phyloP scores from a whole-genome alignment of 1,140 invertebrate species.

The Tachypleus tridentatus region DNA sequence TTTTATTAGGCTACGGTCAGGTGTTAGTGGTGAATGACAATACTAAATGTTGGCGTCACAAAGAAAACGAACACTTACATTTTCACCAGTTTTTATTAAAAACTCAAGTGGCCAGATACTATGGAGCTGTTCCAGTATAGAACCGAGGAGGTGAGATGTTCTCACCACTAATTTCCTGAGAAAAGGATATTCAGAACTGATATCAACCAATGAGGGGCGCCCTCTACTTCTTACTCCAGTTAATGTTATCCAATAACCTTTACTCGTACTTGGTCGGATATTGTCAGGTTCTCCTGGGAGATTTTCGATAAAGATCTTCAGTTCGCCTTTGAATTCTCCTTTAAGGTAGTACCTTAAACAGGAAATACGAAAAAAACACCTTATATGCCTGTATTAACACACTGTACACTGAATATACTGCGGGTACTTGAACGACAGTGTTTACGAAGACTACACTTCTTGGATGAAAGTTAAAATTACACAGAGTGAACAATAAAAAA shows the following conservation, averaged over 20 bases:
- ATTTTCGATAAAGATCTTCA: conserved; percentile 19
- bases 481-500: too few relatives aligned
- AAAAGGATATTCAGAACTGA: conserved; percentile 28
- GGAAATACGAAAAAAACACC: too few relatives aligned
- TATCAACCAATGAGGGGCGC: conserved; percentile 28
- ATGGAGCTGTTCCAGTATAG: conserved; percentile 14
- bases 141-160: conserved; percentile 22
- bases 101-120: conserved; percentile 5
- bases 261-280: conserved; percentile 48
- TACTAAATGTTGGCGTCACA: too few relatives aligned
- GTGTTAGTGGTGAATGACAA: too few relatives aligned
- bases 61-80: conserved; percentile 37
- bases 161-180: conserved; percentile 30
- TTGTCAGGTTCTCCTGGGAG: conserved; percentile 72
- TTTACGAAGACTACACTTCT: too few relatives aligned
- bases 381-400: too few relatives aligned
- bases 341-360: neutral
- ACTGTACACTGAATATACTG: too few relatives aligned
- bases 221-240: conserved; percentile 32
- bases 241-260: conserved; percentile 52
- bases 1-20: too few relatives aligned
- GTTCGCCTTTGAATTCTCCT: neutral
- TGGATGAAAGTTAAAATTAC: too few relatives aligned
- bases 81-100: conserved; percentile 26
- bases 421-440: too few relatives aligned